A percentile compares a stretch with the other conserved stretches of the same genome.
phyloP scores from a whole-genome alignment of 2,797 vertebrate species.

The Oceanodroma leucorhoa region DNA sequence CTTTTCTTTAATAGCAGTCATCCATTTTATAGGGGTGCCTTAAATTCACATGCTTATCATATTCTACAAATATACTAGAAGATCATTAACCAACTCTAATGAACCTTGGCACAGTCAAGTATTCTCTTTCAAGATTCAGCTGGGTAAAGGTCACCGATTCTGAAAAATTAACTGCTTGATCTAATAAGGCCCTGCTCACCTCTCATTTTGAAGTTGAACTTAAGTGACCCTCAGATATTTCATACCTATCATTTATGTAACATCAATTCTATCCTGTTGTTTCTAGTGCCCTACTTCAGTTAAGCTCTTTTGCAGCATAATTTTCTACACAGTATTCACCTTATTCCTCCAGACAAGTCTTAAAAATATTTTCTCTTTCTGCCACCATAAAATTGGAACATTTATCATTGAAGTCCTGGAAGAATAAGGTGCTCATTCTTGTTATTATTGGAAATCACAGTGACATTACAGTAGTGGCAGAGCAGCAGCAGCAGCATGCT shows the following conservation, averaged over 20 bases:
- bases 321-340: not conserved
- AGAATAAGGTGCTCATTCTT: not conserved
- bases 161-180: not conserved
- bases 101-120: not conserved
- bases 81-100: slow-evolving; percentile 34
- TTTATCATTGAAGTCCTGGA: not conserved
- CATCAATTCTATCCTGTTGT: not conserved
- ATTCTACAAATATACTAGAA: not conserved
- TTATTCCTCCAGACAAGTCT: not conserved
- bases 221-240: not conserved
- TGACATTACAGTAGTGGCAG: not conserved
- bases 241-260: not conserved
- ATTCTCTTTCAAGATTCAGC: not conserved
- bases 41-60: not conserved
- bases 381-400: not conserved
- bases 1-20: not conserved
- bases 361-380: not conserved
- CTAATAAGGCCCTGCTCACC: not conserved
- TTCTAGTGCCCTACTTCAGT: not conserved
- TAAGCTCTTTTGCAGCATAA: not conserved
- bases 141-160: not conserved
- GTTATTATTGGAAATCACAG: not conserved
- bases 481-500: not conserved
- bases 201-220: not conserved
- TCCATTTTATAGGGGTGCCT: not conserved